phyloP scores from a whole-genome alignment of 2,888 invertebrate species.

The Xanthorhoe spadicearia region DNA sequence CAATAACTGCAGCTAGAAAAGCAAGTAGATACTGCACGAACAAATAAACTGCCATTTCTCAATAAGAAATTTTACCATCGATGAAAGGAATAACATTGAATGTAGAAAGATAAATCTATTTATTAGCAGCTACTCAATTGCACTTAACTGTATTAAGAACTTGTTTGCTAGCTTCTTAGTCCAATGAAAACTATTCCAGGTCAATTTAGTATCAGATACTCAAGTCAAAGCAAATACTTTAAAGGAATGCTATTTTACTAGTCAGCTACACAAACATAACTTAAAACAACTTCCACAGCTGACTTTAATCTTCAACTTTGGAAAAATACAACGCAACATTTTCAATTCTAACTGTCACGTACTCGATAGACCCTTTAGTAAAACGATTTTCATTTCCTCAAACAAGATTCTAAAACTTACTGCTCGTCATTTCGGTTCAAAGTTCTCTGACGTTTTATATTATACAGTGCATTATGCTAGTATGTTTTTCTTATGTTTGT shows the following conservation, averaged over 20 bases:
- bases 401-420: slow-evolving; percentile 8
- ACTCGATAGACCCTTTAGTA: slow-evolving; percentile 50
- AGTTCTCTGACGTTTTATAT: slow-evolving; percentile 35
- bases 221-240: neutral
- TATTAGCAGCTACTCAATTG: neutral
- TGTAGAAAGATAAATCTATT: neutral
- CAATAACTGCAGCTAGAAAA: slow-evolving; percentile 1
- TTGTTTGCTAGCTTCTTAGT: neutral
- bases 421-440: slow-evolving; percentile 42
- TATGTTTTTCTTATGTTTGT: slow-evolving; percentile 80
- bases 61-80: neutral
- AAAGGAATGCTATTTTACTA: slow-evolving; percentile 4
- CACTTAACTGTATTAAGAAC: too few relatives aligned
- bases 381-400: slow-evolving; percentile 17
- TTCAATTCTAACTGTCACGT: slow-evolving; percentile 61
- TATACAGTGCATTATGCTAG: slow-evolving; percentile 56
- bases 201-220: neutral
- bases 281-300: slow-evolving; percentile 18
- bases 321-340: slow-evolving; percentile 53
- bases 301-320: slow-evolving; percentile 30
- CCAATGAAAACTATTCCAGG: neutral
- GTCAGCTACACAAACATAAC: slow-evolving; percentile 7
- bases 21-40: neutral
- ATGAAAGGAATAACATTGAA: too few relatives aligned
- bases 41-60: neutral